phyloP scores from a whole-genome alignment of 1,140 invertebrate genomes.

The Ptiloglossa arizonensis region DNA sequence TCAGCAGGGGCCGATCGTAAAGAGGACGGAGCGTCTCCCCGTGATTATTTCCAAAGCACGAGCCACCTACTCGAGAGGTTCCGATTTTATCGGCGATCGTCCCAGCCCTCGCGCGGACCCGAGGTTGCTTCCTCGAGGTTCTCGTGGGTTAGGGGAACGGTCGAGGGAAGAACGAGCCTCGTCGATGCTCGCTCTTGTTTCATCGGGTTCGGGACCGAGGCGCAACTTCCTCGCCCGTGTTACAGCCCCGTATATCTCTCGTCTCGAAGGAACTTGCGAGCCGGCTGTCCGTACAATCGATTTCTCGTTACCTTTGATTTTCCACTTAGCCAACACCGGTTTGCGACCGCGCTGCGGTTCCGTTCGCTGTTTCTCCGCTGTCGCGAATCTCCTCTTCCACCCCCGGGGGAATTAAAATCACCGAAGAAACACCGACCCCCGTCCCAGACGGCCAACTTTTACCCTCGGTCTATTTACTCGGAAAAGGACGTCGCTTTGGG shows the following conservation, averaged over 20 bases:
- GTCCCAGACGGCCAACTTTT: not conserved
- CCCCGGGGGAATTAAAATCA: constrained; percentile 19
- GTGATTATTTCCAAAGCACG: constrained; percentile 12
- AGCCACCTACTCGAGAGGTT: not conserved
- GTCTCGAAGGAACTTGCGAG: not conserved
- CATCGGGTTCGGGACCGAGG: not conserved
- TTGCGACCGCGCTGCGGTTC: not conserved
- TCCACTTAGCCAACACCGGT: constrained; percentile 40
- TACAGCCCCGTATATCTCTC: constrained; percentile 32
- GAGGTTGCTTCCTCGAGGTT: not conserved
- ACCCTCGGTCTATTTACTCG: not conserved
- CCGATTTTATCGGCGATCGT: not conserved
- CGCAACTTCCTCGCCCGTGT: constrained; percentile 7
- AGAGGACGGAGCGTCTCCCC: not conserved
- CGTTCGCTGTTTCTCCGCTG: constrained; percentile 17
- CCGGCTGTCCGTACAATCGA: constrained; percentile 26
- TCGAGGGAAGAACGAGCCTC: not conserved
- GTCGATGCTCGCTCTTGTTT: constrained; percentile 15
- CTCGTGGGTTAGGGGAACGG: not conserved
- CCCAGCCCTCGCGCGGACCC: not conserved
- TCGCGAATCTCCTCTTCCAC: not conserved
- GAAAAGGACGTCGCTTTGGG: not conserved
- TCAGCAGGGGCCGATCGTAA: not conserved
- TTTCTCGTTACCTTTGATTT: constrained; percentile 53
- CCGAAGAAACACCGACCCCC: not conserved